phyloP scores from a whole-genome alignment of 2,888 invertebrate genomes.

The Loripinus fragilis region DNA sequence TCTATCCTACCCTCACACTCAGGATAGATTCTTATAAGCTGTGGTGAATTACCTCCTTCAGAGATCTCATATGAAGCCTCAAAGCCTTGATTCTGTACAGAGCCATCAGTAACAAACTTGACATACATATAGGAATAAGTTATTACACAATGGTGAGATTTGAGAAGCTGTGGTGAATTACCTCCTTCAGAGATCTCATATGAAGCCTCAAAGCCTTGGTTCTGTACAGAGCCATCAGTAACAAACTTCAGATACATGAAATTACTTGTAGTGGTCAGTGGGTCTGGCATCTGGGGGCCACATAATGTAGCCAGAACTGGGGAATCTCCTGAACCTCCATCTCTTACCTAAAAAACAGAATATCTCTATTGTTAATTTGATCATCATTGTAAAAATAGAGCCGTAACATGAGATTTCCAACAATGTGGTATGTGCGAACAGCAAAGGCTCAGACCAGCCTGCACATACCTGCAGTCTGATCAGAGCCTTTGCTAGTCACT shows the following conservation, averaged over 20 bases:
- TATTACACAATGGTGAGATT: too few species aligned
- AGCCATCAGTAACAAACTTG: constrained; percentile 85
- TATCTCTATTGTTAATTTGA: too few species aligned
- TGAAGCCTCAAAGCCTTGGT: constrained; percentile 88
- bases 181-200: constrained; percentile 63
- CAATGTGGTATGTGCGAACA: too few species aligned
- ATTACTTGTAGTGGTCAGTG: constrained; percentile 85
- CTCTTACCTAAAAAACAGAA: constrained; percentile 87
- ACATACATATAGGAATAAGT: too few species aligned
- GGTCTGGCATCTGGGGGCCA: constrained; percentile 88
- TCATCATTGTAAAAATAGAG: too few species aligned
- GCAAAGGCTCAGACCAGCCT: too few species aligned
- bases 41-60: constrained; percentile 53
- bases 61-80: constrained; percentile 84
- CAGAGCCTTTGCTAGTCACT: too few species aligned
- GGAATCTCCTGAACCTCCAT: constrained; percentile 93
- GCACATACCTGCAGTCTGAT: too few species aligned
- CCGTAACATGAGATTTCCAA: too few species aligned
- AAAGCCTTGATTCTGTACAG: constrained; percentile 87
- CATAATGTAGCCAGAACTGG: constrained; percentile 91
- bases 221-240: constrained; percentile 84
- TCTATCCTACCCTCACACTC: too few species aligned
- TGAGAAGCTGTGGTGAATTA: too few species aligned
- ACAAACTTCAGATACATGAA: constrained; percentile 84
- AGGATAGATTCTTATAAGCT: too few species aligned